Base-by-base conservation (phyloP, 2,797 vertebrate species). In the Pantherophis alleghaniensis region DNA sequence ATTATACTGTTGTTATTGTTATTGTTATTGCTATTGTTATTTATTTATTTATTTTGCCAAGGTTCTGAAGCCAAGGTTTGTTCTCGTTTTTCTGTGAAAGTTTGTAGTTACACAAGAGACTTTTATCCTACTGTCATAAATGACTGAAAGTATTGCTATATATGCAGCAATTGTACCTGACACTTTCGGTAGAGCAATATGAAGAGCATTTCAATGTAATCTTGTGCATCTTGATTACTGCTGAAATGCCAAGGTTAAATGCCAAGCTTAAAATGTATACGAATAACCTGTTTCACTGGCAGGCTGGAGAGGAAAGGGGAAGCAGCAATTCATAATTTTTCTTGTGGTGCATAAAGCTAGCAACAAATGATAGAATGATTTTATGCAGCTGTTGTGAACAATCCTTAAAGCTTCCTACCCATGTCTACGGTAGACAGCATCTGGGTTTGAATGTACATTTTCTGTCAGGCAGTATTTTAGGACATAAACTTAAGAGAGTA, bases 221-320 rank as follows among this genome's bases (percentile, higher is more conserved):
- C 47, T 88, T 91, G 42, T 61, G 28, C 42, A 32, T 37, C 24
- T 42, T 83, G 87, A 89, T 93, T 63, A 11, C 57, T 4, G 42
- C 56, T 42, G 57, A 93, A 88, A 91, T 88, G 86, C 47, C 90
- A 91, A 91, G 89, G 56, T 91, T 88, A 93, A 93, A 93, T 83
- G 57, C 13, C 66, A 91, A 42, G 1, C n/a, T 79, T 12, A 47
- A 47, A 83, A 91, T 16, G 37, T 9, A 14, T 60, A 51, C 24
- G 37, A 28, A 83, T 6, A 47, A 57, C 13, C 26, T 93, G 53
- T 63, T 93, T 83, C 32, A 90, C 79, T 7, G n/a, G 53, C 47
- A 60, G 56, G n/a, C 74, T 47, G 14, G 7, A 59, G 3, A 20
- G 63, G 53, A 7, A 24, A 11, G 60, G 91, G 12, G 37, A 83